Evolutionary conservation across 2,113 vertebrate genomes (phyloP), one percentile per base, ranked within the genome.

Genomic region (Caretta caretta): DNA sequence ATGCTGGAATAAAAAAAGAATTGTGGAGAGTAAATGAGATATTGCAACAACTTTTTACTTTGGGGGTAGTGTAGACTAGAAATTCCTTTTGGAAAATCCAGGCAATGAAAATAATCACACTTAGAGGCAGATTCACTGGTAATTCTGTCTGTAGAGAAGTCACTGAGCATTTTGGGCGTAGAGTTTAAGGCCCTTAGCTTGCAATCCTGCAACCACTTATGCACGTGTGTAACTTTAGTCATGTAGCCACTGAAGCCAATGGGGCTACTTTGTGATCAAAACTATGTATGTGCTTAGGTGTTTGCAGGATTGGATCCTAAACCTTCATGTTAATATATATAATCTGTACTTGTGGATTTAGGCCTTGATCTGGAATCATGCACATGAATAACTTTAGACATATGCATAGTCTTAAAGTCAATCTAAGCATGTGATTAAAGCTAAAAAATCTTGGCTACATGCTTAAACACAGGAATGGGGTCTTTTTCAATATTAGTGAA

Each of bases 401-500:
- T 35, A 35, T 31, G 29, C 57, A 62, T 62, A 57, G 11, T 22
- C 53, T 57, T 57, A 62, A 62, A n/a, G 17, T 19, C 27, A 59
- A 59, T 62, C 5, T 62, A 62, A 62, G 29, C 12, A 57, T 57
- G 57, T 62, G 57, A 62, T 14, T 62, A 62, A 62, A 62, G 27
- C 31, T 62, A 31, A 54, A 54, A 62, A 62, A 62, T 13, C 11
- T 62, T 29, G 57, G 57, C 57, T 62, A 62, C 57, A 14, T 62
- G 27, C 12, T 62, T 62, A 29, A 29, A 72, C 16, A 38, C n/a
- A 72, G 16, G 0, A 56, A 10, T 0, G 22, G 29, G 19, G 7
- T 17, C 42, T 53, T 65, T 0, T 1, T 46, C n/a, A 0, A 12
- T 2, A 13, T 22, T 2, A 2, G 0, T 8, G 1, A n/a, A 14